Conservation (phyloP, 1,140 invertebrate species). For the Thaumetopoea pityocampa region DNA sequence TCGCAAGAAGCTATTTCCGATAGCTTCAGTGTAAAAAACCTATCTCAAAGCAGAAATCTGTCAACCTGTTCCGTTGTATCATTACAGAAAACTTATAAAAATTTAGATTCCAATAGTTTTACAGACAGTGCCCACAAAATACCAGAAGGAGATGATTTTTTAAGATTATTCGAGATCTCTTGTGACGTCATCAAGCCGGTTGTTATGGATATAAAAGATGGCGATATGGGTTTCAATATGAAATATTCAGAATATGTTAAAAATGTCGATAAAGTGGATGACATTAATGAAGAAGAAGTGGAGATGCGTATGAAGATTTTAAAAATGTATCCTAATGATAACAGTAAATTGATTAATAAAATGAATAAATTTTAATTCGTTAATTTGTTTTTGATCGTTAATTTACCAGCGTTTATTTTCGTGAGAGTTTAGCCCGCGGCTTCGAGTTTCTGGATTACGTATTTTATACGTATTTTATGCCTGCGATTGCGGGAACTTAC, state of each 20-base stretch:
- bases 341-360: constrained; percentile 20
- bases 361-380: background rate
- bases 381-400: background rate
- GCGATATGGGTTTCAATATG: constrained; percentile 52
- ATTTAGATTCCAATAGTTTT: constrained; percentile 49
- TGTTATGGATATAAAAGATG: constrained; percentile 37
- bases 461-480: too few relatives aligned
- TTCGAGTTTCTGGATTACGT: too few relatives aligned
- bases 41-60: constrained; percentile 24
- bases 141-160: constrained; percentile 33
- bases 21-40: constrained; percentile 16
- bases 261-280: constrained; percentile 8
- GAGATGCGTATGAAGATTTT: constrained; percentile 32
- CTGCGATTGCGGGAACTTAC: too few relatives aligned
- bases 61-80: constrained; percentile 37
- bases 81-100: constrained; percentile 47
- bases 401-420: too few relatives aligned
- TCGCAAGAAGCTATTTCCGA: constrained; percentile 15
- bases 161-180: constrained; percentile 32
- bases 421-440: too few relatives aligned
- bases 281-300: constrained; percentile 22
- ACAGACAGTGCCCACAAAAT: constrained; percentile 32
- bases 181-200: constrained; percentile 16
- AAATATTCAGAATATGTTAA: constrained; percentile 45
- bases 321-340: constrained; percentile 48